Evolutionary conservation across 2,113 vertebrate species (phyloP).

Genomic region (Pterophyllum scalare): DNA sequence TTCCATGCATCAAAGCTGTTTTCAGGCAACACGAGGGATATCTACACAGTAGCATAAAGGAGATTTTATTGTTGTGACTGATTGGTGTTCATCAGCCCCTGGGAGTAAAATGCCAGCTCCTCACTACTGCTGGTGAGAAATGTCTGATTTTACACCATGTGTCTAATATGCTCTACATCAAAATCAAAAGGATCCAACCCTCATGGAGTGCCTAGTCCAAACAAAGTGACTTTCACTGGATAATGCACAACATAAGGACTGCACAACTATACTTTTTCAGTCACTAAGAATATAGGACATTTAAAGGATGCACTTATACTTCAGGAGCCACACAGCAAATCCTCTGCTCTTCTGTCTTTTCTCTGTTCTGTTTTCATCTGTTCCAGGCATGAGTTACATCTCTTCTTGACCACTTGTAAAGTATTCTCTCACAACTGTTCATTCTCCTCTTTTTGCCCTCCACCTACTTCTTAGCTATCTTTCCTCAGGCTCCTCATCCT

Average conservation of each 20-base stretch:
- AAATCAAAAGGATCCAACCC: background rate
- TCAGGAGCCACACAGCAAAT: background rate
- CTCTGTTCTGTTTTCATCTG: background rate
- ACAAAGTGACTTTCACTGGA: background rate
- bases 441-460: conserved; percentile 6
- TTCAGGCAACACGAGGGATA: background rate
- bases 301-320: background rate
- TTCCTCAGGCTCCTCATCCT: background rate
- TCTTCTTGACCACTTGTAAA: conserved; percentile 4
- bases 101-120: background rate
- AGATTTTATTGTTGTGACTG: background rate
- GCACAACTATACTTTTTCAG: background rate
- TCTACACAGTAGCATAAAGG: background rate
- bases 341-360: background rate
- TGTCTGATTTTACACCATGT: background rate
- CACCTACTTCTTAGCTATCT: conserved; percentile 23
- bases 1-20: background rate
- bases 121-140: background rate
- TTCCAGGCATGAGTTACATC: background rate
- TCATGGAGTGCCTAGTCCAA: background rate
- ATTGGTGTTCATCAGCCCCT: background rate
- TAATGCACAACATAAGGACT: background rate
- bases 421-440: conserved; percentile 5
- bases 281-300: background rate
- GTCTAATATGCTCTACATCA: background rate